Conservation (phyloP, 2,797 vertebrate genomes). For the Pseudotriccus pelzelni region DNA sequence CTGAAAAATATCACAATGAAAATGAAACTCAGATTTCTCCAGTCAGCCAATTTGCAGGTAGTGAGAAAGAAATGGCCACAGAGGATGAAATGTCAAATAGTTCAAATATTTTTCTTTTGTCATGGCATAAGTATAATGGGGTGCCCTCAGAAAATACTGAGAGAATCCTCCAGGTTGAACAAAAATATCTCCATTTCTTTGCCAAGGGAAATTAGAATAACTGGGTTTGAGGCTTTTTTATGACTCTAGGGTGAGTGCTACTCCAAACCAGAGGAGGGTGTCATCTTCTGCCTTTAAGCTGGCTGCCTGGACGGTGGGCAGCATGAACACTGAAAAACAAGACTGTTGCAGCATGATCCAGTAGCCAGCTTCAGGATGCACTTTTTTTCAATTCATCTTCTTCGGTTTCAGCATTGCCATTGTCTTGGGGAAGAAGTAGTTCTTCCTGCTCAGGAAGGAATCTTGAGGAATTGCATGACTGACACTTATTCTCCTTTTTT, state of each 20-base stretch:
- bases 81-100: not conserved
- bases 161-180: not conserved
- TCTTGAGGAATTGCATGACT: not conserved
- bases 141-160: not conserved
- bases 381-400: not conserved
- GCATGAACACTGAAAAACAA: not conserved
- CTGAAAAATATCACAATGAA: not conserved
- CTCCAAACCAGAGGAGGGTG: not conserved
- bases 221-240: not conserved
- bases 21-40: not conserved
- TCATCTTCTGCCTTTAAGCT: not conserved
- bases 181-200: not conserved
- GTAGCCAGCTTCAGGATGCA: not conserved
- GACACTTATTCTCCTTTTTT: not conserved
- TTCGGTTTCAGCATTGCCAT: not conserved
- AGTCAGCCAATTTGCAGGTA: not conserved
- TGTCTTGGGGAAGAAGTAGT: not conserved
- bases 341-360: not conserved
- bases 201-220: not conserved
- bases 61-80: not conserved
- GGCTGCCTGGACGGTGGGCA: not conserved
- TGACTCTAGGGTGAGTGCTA: not conserved
- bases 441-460: not conserved
- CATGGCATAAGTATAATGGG: not conserved
- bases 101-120: not conserved